Conservation (phyloP, 2,797 vertebrate genomes). For the Cyclura pinguis region DNA sequence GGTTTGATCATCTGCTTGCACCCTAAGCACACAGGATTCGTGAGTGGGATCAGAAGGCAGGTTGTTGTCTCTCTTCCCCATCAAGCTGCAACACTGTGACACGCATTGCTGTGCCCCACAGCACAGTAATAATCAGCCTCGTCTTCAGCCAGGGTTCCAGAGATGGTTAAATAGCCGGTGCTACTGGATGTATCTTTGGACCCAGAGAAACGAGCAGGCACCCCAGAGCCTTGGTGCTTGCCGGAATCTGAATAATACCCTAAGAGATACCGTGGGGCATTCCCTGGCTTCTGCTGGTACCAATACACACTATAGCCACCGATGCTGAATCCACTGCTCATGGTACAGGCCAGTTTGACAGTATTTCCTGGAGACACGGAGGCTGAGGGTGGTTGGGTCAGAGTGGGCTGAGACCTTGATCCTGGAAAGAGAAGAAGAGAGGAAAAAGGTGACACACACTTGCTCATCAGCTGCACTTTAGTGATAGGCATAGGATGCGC, state of each 20-base stretch:
- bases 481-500: too few species aligned
- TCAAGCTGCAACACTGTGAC: background rate
- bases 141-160: background rate
- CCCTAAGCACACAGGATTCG: too few species aligned
- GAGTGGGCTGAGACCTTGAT: background rate
- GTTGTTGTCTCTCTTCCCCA: background rate
- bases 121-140: slow-evolving; percentile 19
- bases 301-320: fast-evolving
- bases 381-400: slow-evolving; percentile 19
- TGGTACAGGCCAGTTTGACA: slow-evolving; percentile 3
- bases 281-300: slow-evolving; percentile 35
- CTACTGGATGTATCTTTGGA: background rate
- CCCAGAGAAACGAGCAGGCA: background rate
- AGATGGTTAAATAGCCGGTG: background rate
- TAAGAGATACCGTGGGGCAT: slow-evolving; percentile 33
- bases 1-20: too few species aligned
- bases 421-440: background rate
- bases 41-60: background rate
- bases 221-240: slow-evolving; percentile 4
- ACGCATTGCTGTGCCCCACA: too few species aligned
- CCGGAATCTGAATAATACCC: slow-evolving; percentile 33
- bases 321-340: background rate
- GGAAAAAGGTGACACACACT: background rate
- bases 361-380: slow-evolving; percentile 10
- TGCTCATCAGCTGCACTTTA: too few species aligned